Base-by-base conservation (phyloP, 2,797 vertebrate genomes). In the Tympanoctomys barrerae region DNA sequence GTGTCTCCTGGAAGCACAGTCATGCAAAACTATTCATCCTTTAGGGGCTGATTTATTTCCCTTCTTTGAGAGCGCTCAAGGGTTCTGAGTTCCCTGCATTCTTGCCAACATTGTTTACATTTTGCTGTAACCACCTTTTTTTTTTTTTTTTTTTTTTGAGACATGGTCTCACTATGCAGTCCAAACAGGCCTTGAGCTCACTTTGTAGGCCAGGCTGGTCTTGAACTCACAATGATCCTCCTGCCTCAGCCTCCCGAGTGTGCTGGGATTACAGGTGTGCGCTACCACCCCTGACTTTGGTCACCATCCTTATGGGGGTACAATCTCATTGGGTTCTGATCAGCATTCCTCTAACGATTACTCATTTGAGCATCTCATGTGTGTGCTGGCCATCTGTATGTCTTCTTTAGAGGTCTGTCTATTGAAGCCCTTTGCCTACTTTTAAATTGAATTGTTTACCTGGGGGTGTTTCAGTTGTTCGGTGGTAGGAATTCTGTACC, bases 1-100 rank as follows among this genome's bases (percentile, higher is more conserved):
- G 2, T 2, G 1, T 3, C 14, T 42, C 12, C 1, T 2, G 2
- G 26, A 57, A 22, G 19, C 1, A 36, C 42, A 36, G 52, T 16
- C 54, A 2, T 6, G 10, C 70, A 22, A 31, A 2, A 5, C 21
- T 2, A 5, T 26, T 2, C 36, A 42, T 81, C 42, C 42, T 78
- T 84, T 39, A 10, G 13, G 6, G 54, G 33, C 77, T 24, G 42
- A 16, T 21, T 7, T 52, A 6, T 49, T 61, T 73, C n/a, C 33
- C 24, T 77, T 19, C 33, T 33, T 54, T 33, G 52, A 13, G 31
- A 36, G 57, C 16, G 33, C 31, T 33, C 49, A 33, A 16, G 2
- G 9, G 4, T 18, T 28, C 18, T 28, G 24, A 1, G 26, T 28
- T 33, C 59, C 46, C 68, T 46, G 2, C 7, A 52, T 33, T 46